Percentiles rank a stretch among this genome's conserved stretches.
Conservation (phyloP, 2,797 vertebrate genomes). For the Brotula barbata region DNA sequence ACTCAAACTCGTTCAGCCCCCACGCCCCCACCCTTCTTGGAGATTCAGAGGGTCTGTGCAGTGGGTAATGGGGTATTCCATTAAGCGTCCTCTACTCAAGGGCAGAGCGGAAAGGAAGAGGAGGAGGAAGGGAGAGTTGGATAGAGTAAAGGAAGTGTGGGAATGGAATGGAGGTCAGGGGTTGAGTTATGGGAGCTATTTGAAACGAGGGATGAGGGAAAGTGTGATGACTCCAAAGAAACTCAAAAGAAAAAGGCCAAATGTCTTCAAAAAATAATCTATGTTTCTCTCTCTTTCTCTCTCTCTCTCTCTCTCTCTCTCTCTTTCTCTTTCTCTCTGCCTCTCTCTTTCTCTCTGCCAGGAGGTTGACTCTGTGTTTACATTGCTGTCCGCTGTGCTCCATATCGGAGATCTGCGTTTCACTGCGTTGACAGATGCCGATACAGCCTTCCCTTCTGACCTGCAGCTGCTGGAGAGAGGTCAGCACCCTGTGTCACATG, state of each 20-base stretch:
- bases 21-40: conserved; percentile 38
- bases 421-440: conserved; percentile 80
- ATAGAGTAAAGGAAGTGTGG: conserved; percentile 20
- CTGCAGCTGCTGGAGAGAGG: conserved; percentile 92
- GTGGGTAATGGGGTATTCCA: conserved; percentile 66
- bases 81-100: conserved; percentile 72
- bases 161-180: conserved; percentile 12
- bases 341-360: conserved; percentile 51
- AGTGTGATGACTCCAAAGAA: not conserved
- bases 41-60: conserved; percentile 40
- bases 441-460: conserved; percentile 86
- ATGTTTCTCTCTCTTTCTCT: too few relatives aligned
- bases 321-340: not conserved
- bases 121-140: conserved; percentile 31
- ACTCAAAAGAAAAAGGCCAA: too few relatives aligned
- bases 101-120: conserved; percentile 33
- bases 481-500: conserved; percentile 72
- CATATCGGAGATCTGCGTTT: conserved; percentile 90
- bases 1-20: conserved; percentile 23
- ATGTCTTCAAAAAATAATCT: too few relatives aligned
- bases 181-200: not conserved
- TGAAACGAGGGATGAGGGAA: too few relatives aligned
- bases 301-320: too few relatives aligned
- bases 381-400: conserved; percentile 87
- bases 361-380: conserved; percentile 92